These are phyloP conservation scores for Enteromius viviparus DNA, from an alignment of 2,797 vertebrate genomes.

Conservation along the genomic window DNA sequence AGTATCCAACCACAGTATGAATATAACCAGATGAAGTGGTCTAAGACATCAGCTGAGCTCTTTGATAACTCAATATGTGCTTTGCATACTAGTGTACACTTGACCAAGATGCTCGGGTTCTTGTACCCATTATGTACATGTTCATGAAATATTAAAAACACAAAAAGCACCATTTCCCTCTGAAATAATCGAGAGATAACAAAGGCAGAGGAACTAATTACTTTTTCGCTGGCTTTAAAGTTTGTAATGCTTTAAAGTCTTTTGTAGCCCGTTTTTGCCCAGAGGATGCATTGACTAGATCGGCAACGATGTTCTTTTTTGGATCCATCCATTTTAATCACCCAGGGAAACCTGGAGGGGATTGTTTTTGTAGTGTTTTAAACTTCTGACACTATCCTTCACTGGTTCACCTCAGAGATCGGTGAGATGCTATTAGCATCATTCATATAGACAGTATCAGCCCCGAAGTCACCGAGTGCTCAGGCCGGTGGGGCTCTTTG, in stretches of 20 bases:
- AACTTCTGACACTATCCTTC: conserved; percentile 64
- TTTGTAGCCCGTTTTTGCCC: conserved; percentile 65
- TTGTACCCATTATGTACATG: background rate
- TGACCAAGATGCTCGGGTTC: background rate
- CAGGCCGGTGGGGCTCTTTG: conserved; percentile 55
- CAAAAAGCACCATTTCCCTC: conserved; percentile 29
- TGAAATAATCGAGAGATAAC: conserved; percentile 54
- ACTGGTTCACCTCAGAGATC: conserved; percentile 59
- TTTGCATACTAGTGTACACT: background rate
- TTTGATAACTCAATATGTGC: background rate
- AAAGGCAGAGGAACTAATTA: conserved; percentile 61
- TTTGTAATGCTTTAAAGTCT: conserved; percentile 52
- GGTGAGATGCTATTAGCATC: conserved; percentile 65
- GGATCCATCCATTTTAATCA: conserved; percentile 69
- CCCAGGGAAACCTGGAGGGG: conserved; percentile 59
- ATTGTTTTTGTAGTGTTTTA: conserved; percentile 66
- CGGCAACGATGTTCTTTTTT: conserved; percentile 57
- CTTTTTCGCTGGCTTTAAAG: conserved; percentile 64
- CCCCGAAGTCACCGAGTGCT: conserved; percentile 52
- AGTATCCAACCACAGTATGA: background rate
- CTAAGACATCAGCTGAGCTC: background rate
- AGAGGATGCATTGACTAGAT: conserved; percentile 67
- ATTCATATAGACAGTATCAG: conserved; percentile 64
- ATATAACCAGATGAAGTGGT: conserved; percentile 19
- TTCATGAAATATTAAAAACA: conserved; percentile 48